A percentile compares a stretch with the other conserved stretches of the same genome.
Conservation (phyloP, 2,888 invertebrate species). For the Luperina nickerlii region DNA sequence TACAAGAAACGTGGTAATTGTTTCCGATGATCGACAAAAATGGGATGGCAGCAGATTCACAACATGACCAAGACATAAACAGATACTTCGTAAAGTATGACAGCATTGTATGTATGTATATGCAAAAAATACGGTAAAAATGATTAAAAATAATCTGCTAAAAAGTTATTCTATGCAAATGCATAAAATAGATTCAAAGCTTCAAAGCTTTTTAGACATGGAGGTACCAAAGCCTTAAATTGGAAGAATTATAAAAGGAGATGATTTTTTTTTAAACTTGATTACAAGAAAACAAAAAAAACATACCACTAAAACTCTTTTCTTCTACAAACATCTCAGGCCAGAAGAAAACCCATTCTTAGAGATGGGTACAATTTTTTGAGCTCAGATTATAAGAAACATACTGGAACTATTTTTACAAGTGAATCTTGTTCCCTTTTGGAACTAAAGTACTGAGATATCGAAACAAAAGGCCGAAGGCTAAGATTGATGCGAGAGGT, state of each 20-base stretch:
- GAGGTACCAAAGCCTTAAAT: not conserved
- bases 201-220: not conserved
- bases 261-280: not conserved
- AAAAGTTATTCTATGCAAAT: not conserved
- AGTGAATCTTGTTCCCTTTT: slow-evolving; percentile 43
- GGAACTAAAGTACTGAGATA: slow-evolving; percentile 48
- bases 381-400: not conserved
- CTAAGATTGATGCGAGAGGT: slow-evolving; percentile 74
- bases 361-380: not conserved
- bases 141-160: not conserved
- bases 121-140: too few relatives aligned
- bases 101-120: too few relatives aligned
- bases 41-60: not conserved
- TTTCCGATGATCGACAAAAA: slow-evolving; percentile 24
- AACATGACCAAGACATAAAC: not conserved
- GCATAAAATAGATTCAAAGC: not conserved
- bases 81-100: not conserved
- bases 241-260: not conserved
- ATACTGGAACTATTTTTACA: not conserved
- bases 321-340: not conserved
- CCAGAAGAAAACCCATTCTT: not conserved
- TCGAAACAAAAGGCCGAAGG: slow-evolving; percentile 71
- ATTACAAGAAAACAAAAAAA: not conserved
- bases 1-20: slow-evolving; percentile 25
- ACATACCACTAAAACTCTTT: not conserved